Conservation (phyloP, 2,797 vertebrate genomes). For the Glyptemys insculpta region DNA sequence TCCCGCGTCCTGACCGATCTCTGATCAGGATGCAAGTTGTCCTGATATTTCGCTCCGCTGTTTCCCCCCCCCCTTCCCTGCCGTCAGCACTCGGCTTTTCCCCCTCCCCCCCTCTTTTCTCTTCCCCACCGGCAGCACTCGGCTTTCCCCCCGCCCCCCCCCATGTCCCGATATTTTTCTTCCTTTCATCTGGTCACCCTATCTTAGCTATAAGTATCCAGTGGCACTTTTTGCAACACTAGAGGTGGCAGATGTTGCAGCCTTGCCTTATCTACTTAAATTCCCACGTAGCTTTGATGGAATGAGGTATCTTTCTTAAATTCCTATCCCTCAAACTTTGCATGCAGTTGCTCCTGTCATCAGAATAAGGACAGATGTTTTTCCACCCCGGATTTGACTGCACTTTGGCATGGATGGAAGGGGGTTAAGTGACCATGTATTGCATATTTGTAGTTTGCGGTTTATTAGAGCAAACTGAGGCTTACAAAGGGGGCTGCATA, state of each 20-base stretch:
- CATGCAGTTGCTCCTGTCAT: background rate
- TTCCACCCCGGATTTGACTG: background rate
- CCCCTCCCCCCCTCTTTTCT: no score
- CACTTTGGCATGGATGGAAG: background rate
- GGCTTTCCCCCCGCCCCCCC: no score
- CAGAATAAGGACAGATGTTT: background rate
- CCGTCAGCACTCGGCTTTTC: no score
- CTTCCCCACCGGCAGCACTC: no score
- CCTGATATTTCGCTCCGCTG: no score
- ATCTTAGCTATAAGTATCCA: background rate
- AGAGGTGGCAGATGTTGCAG: background rate
- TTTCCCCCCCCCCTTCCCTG: no score
- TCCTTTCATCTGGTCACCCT: no score
- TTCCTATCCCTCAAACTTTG: background rate
- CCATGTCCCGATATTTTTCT: no score
- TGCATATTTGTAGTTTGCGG: background rate
- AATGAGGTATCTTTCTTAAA: background rate
- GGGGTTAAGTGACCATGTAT: background rate
- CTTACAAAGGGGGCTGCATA: background rate
- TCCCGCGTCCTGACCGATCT: no score
- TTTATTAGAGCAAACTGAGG: background rate
- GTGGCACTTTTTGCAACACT: background rate
- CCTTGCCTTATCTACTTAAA: background rate
- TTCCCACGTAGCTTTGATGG: background rate
- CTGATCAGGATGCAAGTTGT: no score